Evolutionary conservation across 1,140 invertebrate genomes (phyloP).

Genomic region (Halyomorpha halys): DNA sequence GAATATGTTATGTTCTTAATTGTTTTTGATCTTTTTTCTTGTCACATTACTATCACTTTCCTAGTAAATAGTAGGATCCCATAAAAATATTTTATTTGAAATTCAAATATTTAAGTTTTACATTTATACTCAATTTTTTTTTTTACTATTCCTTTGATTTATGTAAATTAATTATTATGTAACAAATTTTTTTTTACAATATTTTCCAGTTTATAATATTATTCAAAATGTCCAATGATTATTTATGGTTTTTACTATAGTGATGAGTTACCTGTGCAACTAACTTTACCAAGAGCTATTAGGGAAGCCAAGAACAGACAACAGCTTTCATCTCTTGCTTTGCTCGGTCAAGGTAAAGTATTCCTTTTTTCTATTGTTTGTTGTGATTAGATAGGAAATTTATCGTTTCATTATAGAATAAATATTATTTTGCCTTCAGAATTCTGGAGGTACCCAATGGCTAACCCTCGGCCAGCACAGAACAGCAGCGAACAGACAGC

Average conservation of each 20-base stretch:
- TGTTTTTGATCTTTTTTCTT: not conserved
- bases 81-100: too few relatives aligned
- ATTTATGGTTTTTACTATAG: conserved; percentile 41
- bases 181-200: too few relatives aligned
- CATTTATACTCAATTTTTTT: too few relatives aligned
- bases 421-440: conserved; percentile 41
- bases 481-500: conserved; percentile 16
- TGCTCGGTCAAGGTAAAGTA: conserved; percentile 68
- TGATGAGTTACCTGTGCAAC: conserved; percentile 85
- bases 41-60: too few relatives aligned
- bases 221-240: not conserved
- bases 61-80: too few relatives aligned
- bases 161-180: too few relatives aligned
- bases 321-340: conserved; percentile 77
- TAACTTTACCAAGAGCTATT: conserved; percentile 71
- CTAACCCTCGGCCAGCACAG: conserved; percentile 48
- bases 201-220: conserved; percentile 11
- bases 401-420: not conserved
- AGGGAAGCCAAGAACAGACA: conserved; percentile 77
- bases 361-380: not conserved
- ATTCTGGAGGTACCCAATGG: conserved; percentile 82
- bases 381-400: not conserved
- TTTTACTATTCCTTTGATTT: too few relatives aligned
- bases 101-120: too few relatives aligned
- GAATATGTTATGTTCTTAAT: not conserved